Base-by-base conservation (phyloP, 2,888 invertebrate genomes). In the Lingula anatina region DNA sequence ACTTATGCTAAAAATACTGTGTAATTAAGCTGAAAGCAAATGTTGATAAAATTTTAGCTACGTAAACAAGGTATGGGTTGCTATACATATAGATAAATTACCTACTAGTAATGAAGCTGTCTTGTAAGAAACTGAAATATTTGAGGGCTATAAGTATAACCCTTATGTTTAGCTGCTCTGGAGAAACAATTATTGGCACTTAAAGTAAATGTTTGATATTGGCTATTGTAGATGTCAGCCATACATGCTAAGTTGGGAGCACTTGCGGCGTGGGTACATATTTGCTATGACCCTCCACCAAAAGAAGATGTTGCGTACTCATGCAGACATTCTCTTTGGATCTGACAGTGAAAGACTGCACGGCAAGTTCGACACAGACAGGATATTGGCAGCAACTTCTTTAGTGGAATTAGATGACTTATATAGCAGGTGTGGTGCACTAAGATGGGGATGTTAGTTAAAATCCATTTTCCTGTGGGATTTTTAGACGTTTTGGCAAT, bases 251-350 rank as follows among this genome's bases (percentile, higher is more conserved):
- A 86, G 89, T 71, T 93, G 92, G 92, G 86, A 88, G 71, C 89
- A 90, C 75, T 86, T 92, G 79, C 83, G 93, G 18, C 86, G 93
- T 2, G 85, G 90, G 68, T 95, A 95, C 78, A 80, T 92, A 50
- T 93, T 90, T 78, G 85, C 90, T 51, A 93, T 95, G 88, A 92
- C 93, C 0, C 90, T 91, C 75, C 90, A 91, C 75, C 86, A 93
- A 75, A 89, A 90, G 61, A 86, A 85, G 68, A 86, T 94, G 51
- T 87, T 95, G 59, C 82, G 89, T n/a, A 83, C 86, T 46, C 91
- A 94, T 78, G 86, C 88, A 64, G 82, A 85, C 57, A 83, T 85
- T 51, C 78, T 93, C 47, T 80, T 93, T 43, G 85, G 85, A 21
- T 85, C 86, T 39, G 88, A 89, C 41, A 82, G 87, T 20, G 87